Percentiles rank a stretch among this genome's conserved stretches.
These are phyloP conservation scores for Monoplex corrugatus DNA, from an alignment of 2,888 invertebrate species.

Conservation along the genomic window DNA sequence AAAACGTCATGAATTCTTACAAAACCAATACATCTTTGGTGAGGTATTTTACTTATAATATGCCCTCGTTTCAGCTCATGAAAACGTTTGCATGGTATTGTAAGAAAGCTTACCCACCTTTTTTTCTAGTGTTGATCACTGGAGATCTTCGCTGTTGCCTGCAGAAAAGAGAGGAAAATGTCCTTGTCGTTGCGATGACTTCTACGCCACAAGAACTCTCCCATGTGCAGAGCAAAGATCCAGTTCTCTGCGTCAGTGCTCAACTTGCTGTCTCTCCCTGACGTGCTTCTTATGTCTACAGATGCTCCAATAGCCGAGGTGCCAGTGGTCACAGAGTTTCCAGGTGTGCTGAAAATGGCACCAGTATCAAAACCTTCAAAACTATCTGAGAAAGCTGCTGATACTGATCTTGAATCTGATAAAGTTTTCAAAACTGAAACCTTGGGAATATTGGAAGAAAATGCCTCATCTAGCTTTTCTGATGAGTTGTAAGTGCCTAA, in stretches of 20 bases:
- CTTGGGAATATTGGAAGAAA: background rate
- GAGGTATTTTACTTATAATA: no score
- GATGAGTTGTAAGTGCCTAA: background rate
- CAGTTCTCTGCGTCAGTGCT: background rate
- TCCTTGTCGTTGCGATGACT: conserved; percentile 5
- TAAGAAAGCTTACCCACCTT: no score
- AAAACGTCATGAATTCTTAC: no score
- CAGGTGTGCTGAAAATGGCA: background rate
- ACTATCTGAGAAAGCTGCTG: no score
- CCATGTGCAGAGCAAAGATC: conserved; percentile 29
- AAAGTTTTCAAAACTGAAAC: background rate
- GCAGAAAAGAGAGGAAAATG: conserved; percentile 10
- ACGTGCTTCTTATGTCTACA: no score
- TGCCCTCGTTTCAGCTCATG: no score
- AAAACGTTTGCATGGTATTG: no score
- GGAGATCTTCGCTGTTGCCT: background rate
- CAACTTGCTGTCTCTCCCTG: background rate
- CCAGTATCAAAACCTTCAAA: no score
- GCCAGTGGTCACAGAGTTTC: background rate
- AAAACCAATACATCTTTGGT: no score
- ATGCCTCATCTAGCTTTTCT: background rate
- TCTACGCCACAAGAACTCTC: conserved; percentile 18
- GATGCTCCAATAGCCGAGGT: background rate
- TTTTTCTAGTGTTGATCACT: no score
- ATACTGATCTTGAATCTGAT: background rate